phyloP scores from a whole-genome alignment of 2,888 invertebrate genomes.

The Eustalomyia histrio region DNA sequence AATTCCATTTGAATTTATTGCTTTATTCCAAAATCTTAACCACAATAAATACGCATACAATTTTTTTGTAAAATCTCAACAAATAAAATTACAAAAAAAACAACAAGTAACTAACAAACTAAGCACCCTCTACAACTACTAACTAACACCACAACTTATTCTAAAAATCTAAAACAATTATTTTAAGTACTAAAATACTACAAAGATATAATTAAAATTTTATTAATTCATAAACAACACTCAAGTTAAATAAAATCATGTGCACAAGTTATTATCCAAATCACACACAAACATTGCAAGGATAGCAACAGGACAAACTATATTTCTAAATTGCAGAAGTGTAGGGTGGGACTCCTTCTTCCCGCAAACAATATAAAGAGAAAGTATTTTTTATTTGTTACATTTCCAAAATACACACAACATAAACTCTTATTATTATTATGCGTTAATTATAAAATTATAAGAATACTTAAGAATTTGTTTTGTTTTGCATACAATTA shows the following conservation, averaged over 20 bases:
- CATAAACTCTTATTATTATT: not conserved
- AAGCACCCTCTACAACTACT: no score
- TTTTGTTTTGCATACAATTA: not conserved
- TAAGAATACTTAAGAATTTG: not conserved
- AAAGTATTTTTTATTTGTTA: not conserved
- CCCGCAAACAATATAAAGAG: no score
- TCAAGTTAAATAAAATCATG: not conserved
- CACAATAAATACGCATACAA: not conserved
- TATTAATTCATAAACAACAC: constrained; percentile 7
- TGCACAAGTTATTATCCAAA: not conserved
- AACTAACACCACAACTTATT: no score
- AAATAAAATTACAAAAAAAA: not conserved
- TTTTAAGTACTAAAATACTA: constrained; percentile 7
- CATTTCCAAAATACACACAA: not conserved
- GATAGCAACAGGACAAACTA: not conserved
- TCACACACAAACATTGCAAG: not conserved
- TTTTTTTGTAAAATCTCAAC: not conserved
- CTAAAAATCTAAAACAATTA: constrained; percentile 4
- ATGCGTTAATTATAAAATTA: constrained; percentile 4
- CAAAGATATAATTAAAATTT: not conserved
- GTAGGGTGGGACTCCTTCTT: no score
- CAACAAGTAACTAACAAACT: not conserved
- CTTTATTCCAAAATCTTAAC: not conserved
- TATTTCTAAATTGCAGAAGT: not conserved
- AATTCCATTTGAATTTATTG: no score